Conservation (phyloP, 2,113 vertebrate species). For the Phaethornis superciliosus region DNA sequence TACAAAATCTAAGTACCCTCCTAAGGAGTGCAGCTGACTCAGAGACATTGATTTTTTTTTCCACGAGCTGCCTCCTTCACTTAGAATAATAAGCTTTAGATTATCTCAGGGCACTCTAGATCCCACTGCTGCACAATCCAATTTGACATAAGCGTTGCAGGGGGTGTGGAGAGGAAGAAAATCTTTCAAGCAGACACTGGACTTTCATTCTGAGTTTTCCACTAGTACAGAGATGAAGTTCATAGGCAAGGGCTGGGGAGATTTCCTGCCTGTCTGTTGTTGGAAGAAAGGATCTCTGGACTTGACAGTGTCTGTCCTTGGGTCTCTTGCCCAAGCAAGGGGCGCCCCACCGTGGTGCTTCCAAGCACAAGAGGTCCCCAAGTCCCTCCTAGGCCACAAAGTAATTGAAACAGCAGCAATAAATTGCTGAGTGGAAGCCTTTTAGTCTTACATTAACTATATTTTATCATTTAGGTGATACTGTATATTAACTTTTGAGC, state of each 20-base stretch:
- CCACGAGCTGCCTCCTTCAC: constrained; percentile 34
- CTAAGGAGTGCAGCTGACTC: constrained; percentile 14
- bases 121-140: constrained; percentile 34
- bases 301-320: background rate
- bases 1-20: background rate
- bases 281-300: background rate
- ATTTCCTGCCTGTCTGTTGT: background rate
- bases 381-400: background rate
- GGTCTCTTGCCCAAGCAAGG: background rate
- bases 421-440: background rate
- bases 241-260: background rate
- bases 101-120: constrained; percentile 28
- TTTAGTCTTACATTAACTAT: background rate
- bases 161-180: background rate
- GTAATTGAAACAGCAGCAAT: background rate
- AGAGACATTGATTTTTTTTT: background rate
- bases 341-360: background rate
- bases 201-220: background rate
- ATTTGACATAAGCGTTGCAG: background rate
- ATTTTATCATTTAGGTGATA: background rate
- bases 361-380: background rate
- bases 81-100: constrained; percentile 61
- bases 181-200: background rate
- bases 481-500: background rate
- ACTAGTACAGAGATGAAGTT: background rate